Base-by-base conservation (phyloP, 1,140 invertebrate genomes). In the Camponotus floridanus region DNA sequence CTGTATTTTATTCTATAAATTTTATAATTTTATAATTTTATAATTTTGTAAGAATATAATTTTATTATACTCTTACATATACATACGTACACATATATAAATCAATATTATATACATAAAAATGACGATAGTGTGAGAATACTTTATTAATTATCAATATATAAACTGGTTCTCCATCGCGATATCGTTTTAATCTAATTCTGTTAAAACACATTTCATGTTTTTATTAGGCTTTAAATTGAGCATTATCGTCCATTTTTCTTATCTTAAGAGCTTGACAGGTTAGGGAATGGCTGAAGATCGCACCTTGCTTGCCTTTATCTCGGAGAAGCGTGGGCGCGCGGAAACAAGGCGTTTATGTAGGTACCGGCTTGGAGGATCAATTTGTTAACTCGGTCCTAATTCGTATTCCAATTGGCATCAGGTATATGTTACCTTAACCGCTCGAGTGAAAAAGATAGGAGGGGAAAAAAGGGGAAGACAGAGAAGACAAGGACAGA, bases 361-460 rank as follows among this genome's bases (percentile, higher is more conserved):
- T 26, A 26, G 26, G 26, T 76, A 33, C 55, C 48, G 79, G 51
- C 57, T 45, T 59, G 74, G 79, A 85, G 59, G 88, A 89, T 74
- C 90, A 88, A 89, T 91, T 91, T 91, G 88, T 88, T 89, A 87
- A 91, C 81, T 81, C 61, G 88, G 64, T 76, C 86, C 83, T 87
- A 86, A 89, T 89, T 80, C 81, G 88, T 88, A 57, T 57, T 42
- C 86, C 55, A 18, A 65, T 79, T 67, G 86, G 76, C 78, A 59
- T 83, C 83, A 84, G 88, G 74, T 85, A 85, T 67, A 67, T 55
- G 33, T 70, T 86, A 57, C 74, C 45, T 61, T 33, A 51, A 55
- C 31, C 7, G 45, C 45, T 64, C 8, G 59, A 11, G 1, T 39
- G 18, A 26, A 3, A 61, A 15, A 59, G 18, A 45, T 11, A 81